Evolutionary conservation across 2,797 vertebrate genomes (phyloP).

Genomic region (Myotis daubentonii): DNA sequence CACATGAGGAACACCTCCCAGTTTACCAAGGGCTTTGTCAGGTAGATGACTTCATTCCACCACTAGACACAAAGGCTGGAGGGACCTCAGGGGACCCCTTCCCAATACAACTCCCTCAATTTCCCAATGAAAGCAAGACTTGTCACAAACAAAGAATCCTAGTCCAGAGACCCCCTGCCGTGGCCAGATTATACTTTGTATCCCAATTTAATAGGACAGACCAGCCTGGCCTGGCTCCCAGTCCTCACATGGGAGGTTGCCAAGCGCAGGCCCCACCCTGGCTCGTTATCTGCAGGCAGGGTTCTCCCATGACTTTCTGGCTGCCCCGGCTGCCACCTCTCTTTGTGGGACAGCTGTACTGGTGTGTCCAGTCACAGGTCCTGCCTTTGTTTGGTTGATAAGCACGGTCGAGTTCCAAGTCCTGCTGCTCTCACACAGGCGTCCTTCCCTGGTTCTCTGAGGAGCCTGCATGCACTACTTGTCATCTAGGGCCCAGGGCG

Average conservation of each 20-base stretch:
- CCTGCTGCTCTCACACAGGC: neutral
- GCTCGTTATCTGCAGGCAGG: constrained; percentile 23
- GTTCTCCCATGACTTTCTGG: constrained; percentile 68
- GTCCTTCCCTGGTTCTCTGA: neutral
- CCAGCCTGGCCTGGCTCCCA: constrained; percentile 19
- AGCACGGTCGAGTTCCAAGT: neutral
- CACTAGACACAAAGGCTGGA: neutral
- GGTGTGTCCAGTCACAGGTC: neutral
- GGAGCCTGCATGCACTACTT: neutral
- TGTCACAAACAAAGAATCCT: neutral
- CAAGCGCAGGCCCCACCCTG: constrained; percentile 19
- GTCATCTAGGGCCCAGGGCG: neutral
- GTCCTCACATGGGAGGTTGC: neutral
- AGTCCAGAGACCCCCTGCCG: neutral
- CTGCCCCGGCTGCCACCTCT: constrained; percentile 58
- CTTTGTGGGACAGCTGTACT: constrained; percentile 46
- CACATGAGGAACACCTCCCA: neutral
- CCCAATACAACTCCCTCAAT: neutral
- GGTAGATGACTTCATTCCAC: neutral
- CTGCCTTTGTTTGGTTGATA: constrained; percentile 31
- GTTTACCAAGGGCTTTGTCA: neutral
- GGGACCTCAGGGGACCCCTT: neutral
- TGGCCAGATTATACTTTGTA: constrained; percentile 21
- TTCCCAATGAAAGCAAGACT: constrained; percentile 34
- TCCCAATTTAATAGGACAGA: neutral